A percentile compares a stretch with the other conserved stretches of the same genome.
Evolutionary conservation across 1,140 invertebrate genomes (phyloP).

Genomic region (Musca domestica): DNA sequence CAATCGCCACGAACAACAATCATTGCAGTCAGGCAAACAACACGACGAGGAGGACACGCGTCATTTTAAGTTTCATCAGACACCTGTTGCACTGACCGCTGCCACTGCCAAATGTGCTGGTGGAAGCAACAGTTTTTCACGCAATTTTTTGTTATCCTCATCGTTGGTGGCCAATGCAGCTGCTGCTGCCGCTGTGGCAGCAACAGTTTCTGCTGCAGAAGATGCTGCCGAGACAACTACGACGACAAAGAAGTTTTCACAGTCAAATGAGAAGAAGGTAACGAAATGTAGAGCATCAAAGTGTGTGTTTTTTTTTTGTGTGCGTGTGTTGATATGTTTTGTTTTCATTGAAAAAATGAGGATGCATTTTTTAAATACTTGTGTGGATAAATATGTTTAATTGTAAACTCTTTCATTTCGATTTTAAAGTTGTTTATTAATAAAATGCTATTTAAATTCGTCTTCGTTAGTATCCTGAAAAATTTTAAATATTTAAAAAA

Average conservation of each 20-base stretch:
- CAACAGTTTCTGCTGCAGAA: not conserved
- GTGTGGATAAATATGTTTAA: no score
- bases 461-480: no score
- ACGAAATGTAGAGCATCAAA: not conserved
- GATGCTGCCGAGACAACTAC: not conserved
- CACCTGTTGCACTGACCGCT: constrained; percentile 15
- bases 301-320: not conserved
- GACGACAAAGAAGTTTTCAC: not conserved
- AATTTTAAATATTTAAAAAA: no score
- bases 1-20: constrained; percentile 6
- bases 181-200: constrained; percentile 32
- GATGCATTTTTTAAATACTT: no score
- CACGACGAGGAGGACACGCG: no score
- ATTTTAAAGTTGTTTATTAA: no score
- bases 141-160: constrained; percentile 47
- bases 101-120: not conserved
- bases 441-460: no score
- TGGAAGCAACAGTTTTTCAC: constrained; percentile 31
- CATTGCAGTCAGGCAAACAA: no score
- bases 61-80: no score
- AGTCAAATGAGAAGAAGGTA: constrained; percentile 15
- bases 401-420: no score
- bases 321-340: not conserved
- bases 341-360: not conserved
- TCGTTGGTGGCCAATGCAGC: constrained; percentile 29